These are phyloP conservation scores for Osmoderma eremita DNA, from an alignment of 2,888 invertebrate genomes.

Conservation along the genomic window DNA sequence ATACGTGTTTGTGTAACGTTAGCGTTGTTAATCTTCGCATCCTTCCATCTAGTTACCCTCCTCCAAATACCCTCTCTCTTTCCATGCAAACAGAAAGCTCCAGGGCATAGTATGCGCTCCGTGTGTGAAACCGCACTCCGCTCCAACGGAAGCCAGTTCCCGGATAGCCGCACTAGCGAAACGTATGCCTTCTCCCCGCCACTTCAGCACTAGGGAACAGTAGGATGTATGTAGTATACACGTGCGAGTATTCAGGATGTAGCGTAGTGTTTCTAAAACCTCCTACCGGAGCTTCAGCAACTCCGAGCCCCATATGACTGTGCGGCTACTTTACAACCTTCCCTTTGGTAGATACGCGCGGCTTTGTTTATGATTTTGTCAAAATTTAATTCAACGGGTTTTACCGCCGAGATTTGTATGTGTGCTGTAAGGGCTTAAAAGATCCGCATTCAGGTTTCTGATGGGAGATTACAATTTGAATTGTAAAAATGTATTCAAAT, in stretches of 20 bases:
- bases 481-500: too few relatives aligned
- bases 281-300: not conserved
- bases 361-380: slow-evolving; percentile 42
- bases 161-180: slow-evolving; percentile 25
- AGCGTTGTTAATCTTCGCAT: slow-evolving; percentile 31
- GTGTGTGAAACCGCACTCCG: slow-evolving; percentile 32
- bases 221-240: not conserved
- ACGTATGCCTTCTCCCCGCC: slow-evolving; percentile 20
- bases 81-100: slow-evolving; percentile 22
- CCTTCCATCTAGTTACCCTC: slow-evolving; percentile 23
- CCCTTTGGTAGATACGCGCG: slow-evolving; percentile 10
- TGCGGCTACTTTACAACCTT: slow-evolving; percentile 3
- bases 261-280: not conserved
- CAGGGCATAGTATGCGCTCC: slow-evolving; percentile 15
- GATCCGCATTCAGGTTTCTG: too few relatives aligned
- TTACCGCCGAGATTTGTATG: too few relatives aligned
- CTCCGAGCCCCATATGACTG: not conserved
- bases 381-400: slow-evolving; percentile 38
- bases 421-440: too few relatives aligned
- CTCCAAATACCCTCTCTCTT: too few relatives aligned
- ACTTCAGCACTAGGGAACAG: not conserved
- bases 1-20: not conserved
- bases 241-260: not conserved
- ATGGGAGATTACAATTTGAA: too few relatives aligned
- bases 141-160: slow-evolving; percentile 27